Conservation (phyloP, 2,888 invertebrate genomes). For the Acronicta aceris region DNA sequence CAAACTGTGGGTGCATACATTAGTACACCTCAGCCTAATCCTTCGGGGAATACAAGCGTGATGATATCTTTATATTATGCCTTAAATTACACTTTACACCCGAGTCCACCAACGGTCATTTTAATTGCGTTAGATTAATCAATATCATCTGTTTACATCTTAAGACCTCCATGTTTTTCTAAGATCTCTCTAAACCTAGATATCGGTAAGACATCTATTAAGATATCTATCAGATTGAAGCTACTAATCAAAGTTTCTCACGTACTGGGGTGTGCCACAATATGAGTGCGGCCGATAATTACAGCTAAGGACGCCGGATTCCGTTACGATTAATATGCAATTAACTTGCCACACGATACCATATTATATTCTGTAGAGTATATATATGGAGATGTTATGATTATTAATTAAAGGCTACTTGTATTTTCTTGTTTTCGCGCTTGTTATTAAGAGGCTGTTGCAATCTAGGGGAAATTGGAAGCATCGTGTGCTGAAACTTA, state of each 20-base stretch:
- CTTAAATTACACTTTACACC: no score
- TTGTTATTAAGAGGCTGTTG: conserved; percentile 10
- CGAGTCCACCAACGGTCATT: conserved; percentile 8
- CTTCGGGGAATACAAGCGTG: no score
- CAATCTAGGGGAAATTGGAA: conserved; percentile 27
- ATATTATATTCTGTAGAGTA: conserved; percentile 42
- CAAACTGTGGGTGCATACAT: no score
- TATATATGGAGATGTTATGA: conserved; percentile 55
- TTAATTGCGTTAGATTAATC: neutral
- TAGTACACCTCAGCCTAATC: no score
- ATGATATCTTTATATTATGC: no score
- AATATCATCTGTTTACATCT: conserved; percentile 1
- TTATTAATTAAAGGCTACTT: conserved; percentile 57
- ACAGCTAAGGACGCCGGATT: conserved; percentile 69
- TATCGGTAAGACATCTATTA: conserved; percentile 51
- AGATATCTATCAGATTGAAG: conserved; percentile 58
- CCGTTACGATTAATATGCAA: conserved; percentile 71
- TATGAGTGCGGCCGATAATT: conserved; percentile 68
- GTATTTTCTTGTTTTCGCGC: conserved; percentile 45
- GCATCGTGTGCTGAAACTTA: neutral
- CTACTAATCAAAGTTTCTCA: conserved; percentile 56
- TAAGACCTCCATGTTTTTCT: conserved; percentile 30
- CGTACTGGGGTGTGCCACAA: conserved; percentile 60
- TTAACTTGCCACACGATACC: conserved; percentile 69
- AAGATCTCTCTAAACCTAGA: conserved; percentile 20